These are phyloP conservation scores for Fissipunctia ypsillon DNA, from an alignment of 2,888 invertebrate species.

Conservation along the genomic window DNA sequence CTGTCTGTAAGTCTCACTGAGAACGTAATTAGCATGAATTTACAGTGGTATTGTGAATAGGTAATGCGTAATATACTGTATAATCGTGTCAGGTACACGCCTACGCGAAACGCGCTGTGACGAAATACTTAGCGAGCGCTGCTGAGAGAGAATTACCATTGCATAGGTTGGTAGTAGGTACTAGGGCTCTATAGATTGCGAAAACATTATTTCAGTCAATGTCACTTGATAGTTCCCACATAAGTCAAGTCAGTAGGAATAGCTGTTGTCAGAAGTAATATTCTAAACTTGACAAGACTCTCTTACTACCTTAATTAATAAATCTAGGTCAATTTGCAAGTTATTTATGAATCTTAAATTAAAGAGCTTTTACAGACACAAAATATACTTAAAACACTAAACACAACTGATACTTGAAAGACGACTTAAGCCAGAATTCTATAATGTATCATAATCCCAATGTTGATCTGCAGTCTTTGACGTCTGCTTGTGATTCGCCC, in stretches of 20 bases:
- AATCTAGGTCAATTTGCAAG: neutral
- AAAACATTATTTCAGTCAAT: conserved; percentile 58
- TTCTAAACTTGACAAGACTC: conserved; percentile 2
- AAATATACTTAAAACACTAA: neutral
- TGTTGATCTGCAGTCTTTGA: no score
- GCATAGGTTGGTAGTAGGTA: conserved; percentile 21
- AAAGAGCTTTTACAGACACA: neutral
- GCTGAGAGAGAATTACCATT: conserved; percentile 62
- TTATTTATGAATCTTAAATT: neutral
- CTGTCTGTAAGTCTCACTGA: conserved; percentile 58
- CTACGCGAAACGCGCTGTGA: conserved; percentile 71
- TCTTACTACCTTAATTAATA: conserved; percentile 2
- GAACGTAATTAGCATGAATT: conserved; percentile 80
- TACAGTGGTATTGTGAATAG: conserved; percentile 75
- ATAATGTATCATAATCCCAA: no score
- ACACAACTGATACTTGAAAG: neutral
- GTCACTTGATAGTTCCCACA: conserved; percentile 42
- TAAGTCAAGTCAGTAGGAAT: neutral
- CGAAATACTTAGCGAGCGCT: conserved; percentile 74
- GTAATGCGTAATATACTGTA: conserved; percentile 70
- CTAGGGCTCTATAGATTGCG: conserved; percentile 46
- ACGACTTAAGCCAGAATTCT: no score
- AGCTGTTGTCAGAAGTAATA: conserved; percentile 8
- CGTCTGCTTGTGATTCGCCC: no score
- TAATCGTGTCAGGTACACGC: conserved; percentile 70